Conservation (phyloP, 2,888 invertebrate species). For the Andrena hattorfiana region DNA sequence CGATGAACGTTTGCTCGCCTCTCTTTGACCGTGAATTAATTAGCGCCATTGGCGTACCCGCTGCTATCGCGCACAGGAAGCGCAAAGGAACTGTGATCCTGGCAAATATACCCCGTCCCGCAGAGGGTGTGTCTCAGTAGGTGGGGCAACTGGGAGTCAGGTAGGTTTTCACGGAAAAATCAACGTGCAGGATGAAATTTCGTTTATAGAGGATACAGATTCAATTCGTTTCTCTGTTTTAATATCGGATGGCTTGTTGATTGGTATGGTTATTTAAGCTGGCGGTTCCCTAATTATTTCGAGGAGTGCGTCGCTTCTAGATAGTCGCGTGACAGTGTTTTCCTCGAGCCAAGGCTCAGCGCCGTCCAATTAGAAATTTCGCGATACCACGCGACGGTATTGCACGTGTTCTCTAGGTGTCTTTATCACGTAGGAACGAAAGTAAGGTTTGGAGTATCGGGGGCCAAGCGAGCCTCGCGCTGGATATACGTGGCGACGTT, state of each 20-base stretch:
- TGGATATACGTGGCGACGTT: constrained; percentile 12
- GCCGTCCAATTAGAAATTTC: constrained; percentile 13
- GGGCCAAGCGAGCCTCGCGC: constrained; percentile 7
- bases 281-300: background rate
- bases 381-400: background rate
- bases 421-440: constrained; percentile 8
- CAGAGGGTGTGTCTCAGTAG: background rate
- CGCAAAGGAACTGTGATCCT: constrained; percentile 12
- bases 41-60: constrained; percentile 37
- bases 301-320: background rate
- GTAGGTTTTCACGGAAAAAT: background rate
- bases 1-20: constrained; percentile 30
- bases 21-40: constrained; percentile 60
- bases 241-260: background rate
- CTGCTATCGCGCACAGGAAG: background rate
- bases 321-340: background rate
- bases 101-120: constrained; percentile 4
- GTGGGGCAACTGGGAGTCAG: background rate
- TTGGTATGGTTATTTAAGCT: background rate
- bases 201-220: too few relatives aligned
- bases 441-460: background rate
- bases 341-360: background rate
- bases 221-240: background rate
- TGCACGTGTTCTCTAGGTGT: background rate
- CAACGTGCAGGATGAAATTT: too few relatives aligned